phyloP scores from a whole-genome alignment of 1,140 invertebrate genomes.

The Achatina immaculata region DNA sequence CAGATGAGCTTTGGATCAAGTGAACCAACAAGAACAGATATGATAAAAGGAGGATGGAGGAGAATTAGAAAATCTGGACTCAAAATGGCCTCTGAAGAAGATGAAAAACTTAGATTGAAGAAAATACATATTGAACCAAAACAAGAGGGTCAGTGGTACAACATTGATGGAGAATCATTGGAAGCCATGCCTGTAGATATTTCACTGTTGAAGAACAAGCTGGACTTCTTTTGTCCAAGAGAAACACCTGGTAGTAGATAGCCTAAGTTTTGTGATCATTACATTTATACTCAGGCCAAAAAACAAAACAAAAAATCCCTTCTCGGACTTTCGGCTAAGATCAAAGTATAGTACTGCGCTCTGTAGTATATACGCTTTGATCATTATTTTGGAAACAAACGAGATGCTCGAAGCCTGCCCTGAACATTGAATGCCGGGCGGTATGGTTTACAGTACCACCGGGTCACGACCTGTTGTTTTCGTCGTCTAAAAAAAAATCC shows the following conservation, averaged over 20 bases:
- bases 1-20: conserved; percentile 51
- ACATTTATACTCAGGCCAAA: too few species aligned
- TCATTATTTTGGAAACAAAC: too few species aligned
- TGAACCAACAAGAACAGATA: conserved; percentile 43
- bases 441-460: too few species aligned
- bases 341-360: too few species aligned
- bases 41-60: conserved; percentile 57
- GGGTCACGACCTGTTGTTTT: too few species aligned
- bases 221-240: conserved; percentile 56
- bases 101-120: conserved; percentile 45
- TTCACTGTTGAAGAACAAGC: conserved; percentile 57
- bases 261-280: neutral
- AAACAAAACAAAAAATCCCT: too few species aligned
- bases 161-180: conserved; percentile 66
- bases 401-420: too few species aligned
- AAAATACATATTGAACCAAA: conserved; percentile 49
- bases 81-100: conserved; percentile 42
- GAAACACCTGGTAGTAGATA: neutral
- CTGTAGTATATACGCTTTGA: too few species aligned
- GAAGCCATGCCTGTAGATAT: conserved; percentile 64
- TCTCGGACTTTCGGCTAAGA: too few species aligned
- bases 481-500: too few species aligned
- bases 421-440: too few species aligned
- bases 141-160: conserved; percentile 54
- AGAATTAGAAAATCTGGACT: conserved; percentile 47